Percentiles rank a stretch among this genome's conserved stretches.
phyloP scores from a whole-genome alignment of 2,797 vertebrate genomes.

The Xerus rutilus region DNA sequence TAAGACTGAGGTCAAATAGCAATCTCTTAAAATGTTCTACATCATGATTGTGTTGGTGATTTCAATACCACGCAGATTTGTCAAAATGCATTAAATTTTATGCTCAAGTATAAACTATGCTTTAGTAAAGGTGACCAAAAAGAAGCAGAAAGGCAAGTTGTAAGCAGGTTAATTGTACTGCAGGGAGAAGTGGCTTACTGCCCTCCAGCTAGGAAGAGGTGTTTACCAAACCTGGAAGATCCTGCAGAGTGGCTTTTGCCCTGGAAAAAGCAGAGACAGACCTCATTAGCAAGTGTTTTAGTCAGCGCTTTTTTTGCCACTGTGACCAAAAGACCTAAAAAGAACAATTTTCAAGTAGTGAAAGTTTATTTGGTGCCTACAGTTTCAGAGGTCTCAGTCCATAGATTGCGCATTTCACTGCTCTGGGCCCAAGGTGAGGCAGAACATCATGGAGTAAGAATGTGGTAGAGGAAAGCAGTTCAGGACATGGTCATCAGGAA shows the following conservation, averaged over 20 bases:
- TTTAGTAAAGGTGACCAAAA: background rate
- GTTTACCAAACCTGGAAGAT: background rate
- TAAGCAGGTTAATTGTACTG: background rate
- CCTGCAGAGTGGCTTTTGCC: background rate
- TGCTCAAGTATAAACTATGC: background rate
- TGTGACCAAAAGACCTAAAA: background rate
- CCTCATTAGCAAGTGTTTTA: background rate
- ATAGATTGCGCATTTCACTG: too few relatives aligned
- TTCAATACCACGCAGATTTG: background rate
- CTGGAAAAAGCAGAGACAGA: background rate
- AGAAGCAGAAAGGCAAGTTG: background rate
- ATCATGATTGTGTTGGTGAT: background rate
- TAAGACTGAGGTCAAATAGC: background rate
- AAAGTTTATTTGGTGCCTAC: too few relatives aligned
- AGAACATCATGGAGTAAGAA: too few relatives aligned
- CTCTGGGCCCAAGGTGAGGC: too few relatives aligned
- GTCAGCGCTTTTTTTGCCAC: too few relatives aligned
- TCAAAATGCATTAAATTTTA: constrained; percentile 32
- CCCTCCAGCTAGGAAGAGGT: background rate
- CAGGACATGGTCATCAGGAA: too few relatives aligned
- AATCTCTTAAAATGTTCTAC: background rate
- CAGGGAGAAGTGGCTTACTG: background rate
- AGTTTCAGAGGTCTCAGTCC: too few relatives aligned
- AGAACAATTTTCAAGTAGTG: background rate
- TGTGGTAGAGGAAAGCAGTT: too few relatives aligned